Evolutionary conservation across 2,888 invertebrate species (phyloP).

Genomic region (Pachydiplax longipennis): DNA sequence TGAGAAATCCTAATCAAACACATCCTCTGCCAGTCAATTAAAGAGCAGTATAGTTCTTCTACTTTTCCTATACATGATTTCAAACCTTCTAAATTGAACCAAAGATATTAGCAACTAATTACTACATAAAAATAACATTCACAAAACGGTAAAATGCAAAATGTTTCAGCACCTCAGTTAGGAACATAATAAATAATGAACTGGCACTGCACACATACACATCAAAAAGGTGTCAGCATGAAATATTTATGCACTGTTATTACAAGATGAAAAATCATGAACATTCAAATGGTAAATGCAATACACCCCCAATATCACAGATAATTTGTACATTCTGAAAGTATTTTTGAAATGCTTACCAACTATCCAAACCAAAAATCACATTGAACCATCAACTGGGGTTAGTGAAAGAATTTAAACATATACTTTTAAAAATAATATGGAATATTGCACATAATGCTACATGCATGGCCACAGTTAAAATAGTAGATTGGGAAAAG

Average conservation of each 20-base stretch:
- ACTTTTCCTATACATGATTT: background rate
- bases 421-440: too few species aligned
- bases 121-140: background rate
- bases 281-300: background rate
- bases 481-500: too few species aligned
- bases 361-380: background rate
- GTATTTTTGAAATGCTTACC: background rate
- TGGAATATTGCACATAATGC: too few species aligned
- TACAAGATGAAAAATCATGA: background rate
- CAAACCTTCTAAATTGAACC: background rate
- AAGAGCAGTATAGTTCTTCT: background rate
- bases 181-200: background rate
- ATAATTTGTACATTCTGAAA: background rate
- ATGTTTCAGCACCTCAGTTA: background rate
- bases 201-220: background rate
- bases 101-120: background rate
- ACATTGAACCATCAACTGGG: too few species aligned
- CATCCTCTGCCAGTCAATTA: background rate
- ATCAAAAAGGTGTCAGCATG: background rate
- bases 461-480: too few species aligned
- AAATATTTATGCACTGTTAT: background rate
- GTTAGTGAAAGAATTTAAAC: too few species aligned
- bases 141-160: background rate
- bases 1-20: background rate
- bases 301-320: constrained; percentile 10